Conservation (phyloP, 2,797 vertebrate genomes). For the Choloepus didactylus region DNA sequence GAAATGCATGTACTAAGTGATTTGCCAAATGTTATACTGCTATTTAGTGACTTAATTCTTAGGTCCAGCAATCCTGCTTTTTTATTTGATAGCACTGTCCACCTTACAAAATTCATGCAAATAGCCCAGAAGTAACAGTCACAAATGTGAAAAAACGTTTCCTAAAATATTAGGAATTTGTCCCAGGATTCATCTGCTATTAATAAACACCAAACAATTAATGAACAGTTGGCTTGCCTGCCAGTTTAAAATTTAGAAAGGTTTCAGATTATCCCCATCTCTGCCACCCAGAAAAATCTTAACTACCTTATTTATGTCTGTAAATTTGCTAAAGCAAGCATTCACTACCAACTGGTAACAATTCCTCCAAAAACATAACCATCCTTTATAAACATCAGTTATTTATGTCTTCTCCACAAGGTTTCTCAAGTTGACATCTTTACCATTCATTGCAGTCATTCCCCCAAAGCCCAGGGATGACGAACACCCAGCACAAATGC, state of each 20-base stretch:
- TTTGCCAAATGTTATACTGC: neutral
- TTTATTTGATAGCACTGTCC: neutral
- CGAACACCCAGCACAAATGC: neutral
- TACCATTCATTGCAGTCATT: neutral
- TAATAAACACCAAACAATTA: constrained; percentile 17
- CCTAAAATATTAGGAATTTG: neutral
- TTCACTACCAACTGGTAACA: neutral
- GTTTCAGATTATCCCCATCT: neutral
- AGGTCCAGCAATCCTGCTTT: neutral
- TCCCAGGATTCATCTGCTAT: neutral
- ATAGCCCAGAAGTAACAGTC: neutral
- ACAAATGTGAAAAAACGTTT: neutral
- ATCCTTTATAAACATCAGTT: neutral
- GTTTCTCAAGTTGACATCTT: neutral
- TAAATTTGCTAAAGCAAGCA: neutral
- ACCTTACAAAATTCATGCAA: constrained; percentile 29
- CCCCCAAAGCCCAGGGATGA: neutral
- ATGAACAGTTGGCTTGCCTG: neutral
- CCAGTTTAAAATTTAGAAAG: neutral
- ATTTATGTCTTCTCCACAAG: neutral
- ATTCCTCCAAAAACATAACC: neutral
- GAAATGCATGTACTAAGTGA: neutral
- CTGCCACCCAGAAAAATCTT: neutral
- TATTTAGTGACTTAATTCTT: neutral
- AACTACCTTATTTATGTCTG: neutral